Conservation (phyloP, 2,797 vertebrate species). For the Podargus strigoides region DNA sequence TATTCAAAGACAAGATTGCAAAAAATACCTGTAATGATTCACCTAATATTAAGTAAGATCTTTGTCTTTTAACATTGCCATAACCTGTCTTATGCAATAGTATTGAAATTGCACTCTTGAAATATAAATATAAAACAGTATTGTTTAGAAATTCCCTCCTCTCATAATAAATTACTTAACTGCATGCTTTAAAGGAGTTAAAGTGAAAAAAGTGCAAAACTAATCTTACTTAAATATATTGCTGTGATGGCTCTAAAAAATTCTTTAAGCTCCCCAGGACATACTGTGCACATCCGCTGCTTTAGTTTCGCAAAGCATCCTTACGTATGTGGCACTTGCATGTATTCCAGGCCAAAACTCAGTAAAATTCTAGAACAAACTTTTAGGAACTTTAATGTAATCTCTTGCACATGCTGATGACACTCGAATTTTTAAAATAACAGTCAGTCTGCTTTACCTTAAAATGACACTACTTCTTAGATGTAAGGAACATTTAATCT, state of each 20-base stretch:
- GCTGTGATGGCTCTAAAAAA: neutral
- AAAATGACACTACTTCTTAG: neutral
- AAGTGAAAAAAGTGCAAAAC: neutral
- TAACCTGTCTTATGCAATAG: neutral
- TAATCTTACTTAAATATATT: neutral
- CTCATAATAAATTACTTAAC: neutral
- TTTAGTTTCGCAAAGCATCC: neutral
- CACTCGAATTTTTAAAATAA: neutral
- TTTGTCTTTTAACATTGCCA: neutral
- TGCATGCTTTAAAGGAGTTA: neutral
- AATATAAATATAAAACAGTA: neutral
- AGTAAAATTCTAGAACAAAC: neutral
- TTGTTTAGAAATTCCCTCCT: neutral
- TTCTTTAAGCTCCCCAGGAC: neutral
- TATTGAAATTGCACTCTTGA: neutral
- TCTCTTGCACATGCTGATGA: neutral
- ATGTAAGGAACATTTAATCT: neutral
- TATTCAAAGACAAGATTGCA: no score
- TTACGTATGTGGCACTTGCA: neutral
- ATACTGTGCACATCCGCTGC: neutral
- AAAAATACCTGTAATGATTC: no score
- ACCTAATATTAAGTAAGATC: neutral
- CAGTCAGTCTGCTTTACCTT: neutral
- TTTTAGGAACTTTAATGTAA: neutral
- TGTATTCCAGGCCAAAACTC: neutral